Evolutionary conservation across 2,113 vertebrate genomes (phyloP).

Genomic region (Oreochromis spilurus): DNA sequence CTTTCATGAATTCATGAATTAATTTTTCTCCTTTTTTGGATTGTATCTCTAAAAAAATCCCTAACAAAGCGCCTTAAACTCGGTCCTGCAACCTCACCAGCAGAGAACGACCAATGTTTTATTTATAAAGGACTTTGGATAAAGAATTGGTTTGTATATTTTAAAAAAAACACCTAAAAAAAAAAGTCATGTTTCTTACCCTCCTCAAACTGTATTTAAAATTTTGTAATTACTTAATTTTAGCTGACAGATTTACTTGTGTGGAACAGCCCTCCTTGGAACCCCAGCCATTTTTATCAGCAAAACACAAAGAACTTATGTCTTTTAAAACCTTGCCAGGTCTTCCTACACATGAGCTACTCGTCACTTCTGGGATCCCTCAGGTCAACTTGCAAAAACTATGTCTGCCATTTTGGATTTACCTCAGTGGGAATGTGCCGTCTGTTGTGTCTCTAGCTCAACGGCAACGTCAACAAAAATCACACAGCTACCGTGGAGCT

Average conservation of each 20-base stretch:
- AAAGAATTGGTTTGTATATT: constrained; percentile 27
- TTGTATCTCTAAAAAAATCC: constrained; percentile 4
- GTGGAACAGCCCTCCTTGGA: neutral
- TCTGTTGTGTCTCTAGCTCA: constrained; percentile 24
- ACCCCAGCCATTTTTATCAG: constrained; percentile 28
- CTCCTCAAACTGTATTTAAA: neutral
- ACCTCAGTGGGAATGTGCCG: constrained; percentile 53
- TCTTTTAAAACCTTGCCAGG: constrained; percentile 38
- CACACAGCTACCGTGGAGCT: constrained; percentile 20
- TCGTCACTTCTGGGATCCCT: constrained; percentile 76
- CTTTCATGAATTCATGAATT: neutral
- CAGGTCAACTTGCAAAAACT: constrained; percentile 71
- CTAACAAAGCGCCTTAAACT: constrained; percentile 62
- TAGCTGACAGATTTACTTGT: neutral
- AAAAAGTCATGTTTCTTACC: neutral
- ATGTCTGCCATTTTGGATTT: constrained; percentile 50
- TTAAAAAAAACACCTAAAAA: neutral
- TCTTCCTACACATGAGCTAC: constrained; percentile 78
- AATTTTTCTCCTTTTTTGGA: neutral
- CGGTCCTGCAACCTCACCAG: constrained; percentile 39
- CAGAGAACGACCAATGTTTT: constrained; percentile 33
- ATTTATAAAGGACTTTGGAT: constrained; percentile 18
- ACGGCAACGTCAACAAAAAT: constrained; percentile 8
- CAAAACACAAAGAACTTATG: constrained; percentile 30
- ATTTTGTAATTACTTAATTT: constrained; percentile 31